Evolutionary conservation across 2,113 vertebrate species (phyloP).

Genomic region (Castor canadensis): DNA sequence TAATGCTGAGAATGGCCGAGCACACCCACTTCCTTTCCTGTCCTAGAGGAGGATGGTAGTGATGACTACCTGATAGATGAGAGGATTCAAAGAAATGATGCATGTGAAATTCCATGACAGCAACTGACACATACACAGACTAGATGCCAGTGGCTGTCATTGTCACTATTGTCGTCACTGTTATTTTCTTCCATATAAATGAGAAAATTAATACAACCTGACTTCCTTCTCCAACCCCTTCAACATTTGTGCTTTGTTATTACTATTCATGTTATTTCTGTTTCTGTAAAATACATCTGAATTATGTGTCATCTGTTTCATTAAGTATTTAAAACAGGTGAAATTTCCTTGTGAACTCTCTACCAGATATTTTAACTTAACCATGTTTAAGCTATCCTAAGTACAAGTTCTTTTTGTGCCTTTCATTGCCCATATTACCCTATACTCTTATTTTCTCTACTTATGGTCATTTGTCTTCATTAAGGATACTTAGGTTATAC

Average conservation of each 20-base stretch:
- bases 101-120: neutral
- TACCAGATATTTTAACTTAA: neutral
- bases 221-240: neutral
- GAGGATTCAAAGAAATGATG: neutral
- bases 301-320: slow-evolving; percentile 7
- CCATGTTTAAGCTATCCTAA: neutral
- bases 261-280: neutral
- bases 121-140: neutral
- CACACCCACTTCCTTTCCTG: neutral
- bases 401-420: neutral
- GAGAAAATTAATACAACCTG: neutral
- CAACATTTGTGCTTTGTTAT: neutral
- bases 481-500: neutral
- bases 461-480: neutral
- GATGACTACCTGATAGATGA: neutral
- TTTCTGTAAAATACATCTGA: slow-evolving; percentile 29
- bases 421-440: neutral
- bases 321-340: slow-evolving; percentile 14
- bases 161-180: neutral
- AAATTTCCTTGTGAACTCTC: neutral
- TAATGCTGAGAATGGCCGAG: neutral
- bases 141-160: neutral
- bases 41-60: neutral
- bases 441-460: neutral
- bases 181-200: neutral